A percentile compares a stretch with the other conserved stretches of the same genome.
Evolutionary conservation across 2,888 invertebrate genomes (phyloP).

Genomic region (Noctua comes): DNA sequence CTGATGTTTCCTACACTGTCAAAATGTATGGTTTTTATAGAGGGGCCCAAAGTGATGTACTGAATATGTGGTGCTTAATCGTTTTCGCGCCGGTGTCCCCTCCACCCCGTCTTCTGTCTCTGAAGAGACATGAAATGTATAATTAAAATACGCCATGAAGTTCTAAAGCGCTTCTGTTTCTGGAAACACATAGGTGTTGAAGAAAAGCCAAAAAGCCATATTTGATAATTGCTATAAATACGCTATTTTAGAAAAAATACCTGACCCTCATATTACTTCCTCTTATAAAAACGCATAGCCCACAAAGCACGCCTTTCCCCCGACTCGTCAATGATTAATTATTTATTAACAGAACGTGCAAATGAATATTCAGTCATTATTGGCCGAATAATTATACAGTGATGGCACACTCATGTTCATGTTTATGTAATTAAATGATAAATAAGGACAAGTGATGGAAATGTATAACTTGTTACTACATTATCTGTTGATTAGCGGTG

Average conservation of each 20-base stretch:
- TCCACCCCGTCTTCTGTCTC: no score
- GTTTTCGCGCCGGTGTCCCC: no score
- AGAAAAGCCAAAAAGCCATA: not conserved
- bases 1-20: no score
- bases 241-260: not conserved
- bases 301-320: constrained; percentile 8
- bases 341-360: constrained; percentile 15
- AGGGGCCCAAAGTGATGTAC: no score
- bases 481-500: not conserved
- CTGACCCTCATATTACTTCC: not conserved
- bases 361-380: constrained; percentile 47
- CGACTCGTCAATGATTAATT: constrained; percentile 11
- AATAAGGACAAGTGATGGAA: constrained; percentile 7
- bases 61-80: no score
- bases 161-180: not conserved
- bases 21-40: no score
- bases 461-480: not conserved
- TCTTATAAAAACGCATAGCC: not conserved
- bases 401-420: constrained; percentile 47
- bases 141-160: no score
- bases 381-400: constrained; percentile 44
- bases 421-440: constrained; percentile 36
- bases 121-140: no score
- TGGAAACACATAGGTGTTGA: not conserved
- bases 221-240: not conserved